Evolutionary conservation across 2,113 vertebrate species (phyloP).

Genomic region (Percopsis transmontana): DNA sequence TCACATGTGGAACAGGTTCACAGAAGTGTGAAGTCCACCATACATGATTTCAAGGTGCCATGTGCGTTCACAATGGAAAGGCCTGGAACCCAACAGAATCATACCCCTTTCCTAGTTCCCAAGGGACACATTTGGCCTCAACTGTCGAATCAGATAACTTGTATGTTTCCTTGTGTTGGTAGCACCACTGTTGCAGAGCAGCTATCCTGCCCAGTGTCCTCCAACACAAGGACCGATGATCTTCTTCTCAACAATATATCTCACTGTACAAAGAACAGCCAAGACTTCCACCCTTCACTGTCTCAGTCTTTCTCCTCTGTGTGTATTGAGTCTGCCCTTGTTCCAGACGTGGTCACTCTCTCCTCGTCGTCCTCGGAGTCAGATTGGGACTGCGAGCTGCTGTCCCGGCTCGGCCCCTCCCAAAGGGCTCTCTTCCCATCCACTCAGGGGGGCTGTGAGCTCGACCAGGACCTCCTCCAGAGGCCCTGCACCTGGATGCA

Average conservation of each 20-base stretch:
- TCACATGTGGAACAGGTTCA: too few relatives aligned
- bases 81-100: not conserved
- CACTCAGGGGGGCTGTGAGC: constrained; percentile 3
- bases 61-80: constrained; percentile 2
- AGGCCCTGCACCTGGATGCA: constrained; percentile 52
- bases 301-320: constrained; percentile 61
- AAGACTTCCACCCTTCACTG: constrained; percentile 33
- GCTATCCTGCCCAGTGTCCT: constrained; percentile 3
- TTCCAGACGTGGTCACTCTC: constrained; percentile 54
- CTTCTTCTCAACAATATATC: not conserved
- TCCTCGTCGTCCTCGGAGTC: constrained; percentile 57
- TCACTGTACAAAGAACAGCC: constrained; percentile 19
- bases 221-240: not conserved
- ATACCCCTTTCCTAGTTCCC: constrained; percentile 17
- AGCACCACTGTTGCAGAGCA: not conserved
- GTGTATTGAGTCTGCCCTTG: constrained; percentile 63
- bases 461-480: constrained; percentile 69
- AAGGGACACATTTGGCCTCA: not conserved
- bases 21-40: not conserved
- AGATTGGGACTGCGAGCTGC: constrained; percentile 70
- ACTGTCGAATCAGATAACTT: not conserved
- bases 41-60: not conserved
- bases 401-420: constrained; percentile 24
- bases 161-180: not conserved
- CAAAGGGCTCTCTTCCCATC: constrained; percentile 1